A percentile compares a stretch with the other conserved stretches of the same genome.
phyloP scores from a whole-genome alignment of 1,140 invertebrate genomes.

The Drosophila aff. region DNA sequence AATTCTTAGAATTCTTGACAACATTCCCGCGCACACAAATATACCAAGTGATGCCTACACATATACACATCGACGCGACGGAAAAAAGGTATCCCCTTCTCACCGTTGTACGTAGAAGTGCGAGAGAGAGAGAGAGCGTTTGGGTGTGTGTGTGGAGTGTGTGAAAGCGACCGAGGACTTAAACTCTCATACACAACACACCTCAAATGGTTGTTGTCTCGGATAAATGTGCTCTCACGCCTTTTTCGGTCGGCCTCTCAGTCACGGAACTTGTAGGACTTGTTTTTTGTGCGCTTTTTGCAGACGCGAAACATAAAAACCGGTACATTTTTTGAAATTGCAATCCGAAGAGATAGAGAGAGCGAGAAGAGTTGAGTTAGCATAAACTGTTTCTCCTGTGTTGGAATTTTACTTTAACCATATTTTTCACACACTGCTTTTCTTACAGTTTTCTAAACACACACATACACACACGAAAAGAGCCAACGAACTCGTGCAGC shows the following conservation, averaged over 20 bases:
- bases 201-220: slow-evolving; percentile 71
- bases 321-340: slow-evolving; percentile 72
- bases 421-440: slow-evolving; percentile 80
- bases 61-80: slow-evolving; percentile 28
- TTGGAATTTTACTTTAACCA: slow-evolving; percentile 66
- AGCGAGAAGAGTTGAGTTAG: slow-evolving; percentile 21
- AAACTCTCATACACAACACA: slow-evolving; percentile 71
- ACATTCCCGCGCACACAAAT: slow-evolving; percentile 73
- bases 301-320: slow-evolving; percentile 72
- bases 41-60: slow-evolving; percentile 39
- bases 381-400: slow-evolving; percentile 32
- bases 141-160: slow-evolving; percentile 8
- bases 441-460: slow-evolving; percentile 82
- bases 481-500: slow-evolving; percentile 77
- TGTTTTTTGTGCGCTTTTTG: slow-evolving; percentile 71
- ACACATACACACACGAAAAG: slow-evolving; percentile 40
- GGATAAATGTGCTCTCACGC: slow-evolving; percentile 55
- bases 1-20: slow-evolving; percentile 83
- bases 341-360: slow-evolving; percentile 20
- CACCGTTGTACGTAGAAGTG: slow-evolving; percentile 19
- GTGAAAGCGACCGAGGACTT: slow-evolving; percentile 38
- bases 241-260: slow-evolving; percentile 25
- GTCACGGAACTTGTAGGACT: slow-evolving; percentile 71
- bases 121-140: slow-evolving; percentile 31
- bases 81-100: slow-evolving; percentile 47